These are phyloP conservation scores for Meloidogyne chitwoodi DNA, from an alignment of 1,140 invertebrate species.

Conservation along the genomic window DNA sequence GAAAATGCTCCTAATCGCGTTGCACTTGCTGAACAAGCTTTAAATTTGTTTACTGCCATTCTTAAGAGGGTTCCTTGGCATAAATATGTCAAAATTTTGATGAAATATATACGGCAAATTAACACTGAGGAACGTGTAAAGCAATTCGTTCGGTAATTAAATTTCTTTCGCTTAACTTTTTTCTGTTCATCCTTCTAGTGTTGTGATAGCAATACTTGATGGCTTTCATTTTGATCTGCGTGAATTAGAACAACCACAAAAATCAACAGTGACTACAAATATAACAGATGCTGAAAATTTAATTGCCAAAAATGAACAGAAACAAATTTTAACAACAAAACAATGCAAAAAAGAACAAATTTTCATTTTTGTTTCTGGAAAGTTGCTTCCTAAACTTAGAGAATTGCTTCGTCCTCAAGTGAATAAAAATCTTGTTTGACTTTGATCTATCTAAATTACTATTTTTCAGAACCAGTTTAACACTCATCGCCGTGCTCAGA, in stretches of 20 bases:
- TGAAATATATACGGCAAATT: constrained; percentile 66
- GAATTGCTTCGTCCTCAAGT: constrained; percentile 49
- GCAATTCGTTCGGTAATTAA: constrained; percentile 70
- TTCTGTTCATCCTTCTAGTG: constrained; percentile 62
- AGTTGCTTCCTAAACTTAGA: constrained; percentile 43
- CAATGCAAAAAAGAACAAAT: constrained; percentile 20
- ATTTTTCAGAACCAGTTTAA: constrained; percentile 7
- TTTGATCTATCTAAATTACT: neutral
- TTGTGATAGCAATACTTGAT: constrained; percentile 78
- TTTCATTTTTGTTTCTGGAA: constrained; percentile 22
- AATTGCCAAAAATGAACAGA: constrained; percentile 46
- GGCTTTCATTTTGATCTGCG: constrained; percentile 84
- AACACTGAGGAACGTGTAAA: constrained; percentile 67
- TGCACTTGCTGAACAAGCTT: constrained; percentile 76
- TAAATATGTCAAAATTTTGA: constrained; percentile 52
- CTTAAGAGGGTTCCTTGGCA: constrained; percentile 36
- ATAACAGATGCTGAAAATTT: constrained; percentile 47
- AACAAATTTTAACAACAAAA: constrained; percentile 3
- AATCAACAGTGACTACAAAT: neutral
- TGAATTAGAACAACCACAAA: constrained; percentile 15
- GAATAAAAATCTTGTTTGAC: neutral
- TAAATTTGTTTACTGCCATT: constrained; percentile 51
- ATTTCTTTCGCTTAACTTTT: constrained; percentile 13
- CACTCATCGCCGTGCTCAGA: constrained; percentile 5
- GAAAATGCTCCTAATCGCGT: constrained; percentile 74